Percentiles rank a stretch among this genome's conserved stretches.
Conservation (phyloP, 2,113 vertebrate species). For the Cyprinus carpio region DNA sequence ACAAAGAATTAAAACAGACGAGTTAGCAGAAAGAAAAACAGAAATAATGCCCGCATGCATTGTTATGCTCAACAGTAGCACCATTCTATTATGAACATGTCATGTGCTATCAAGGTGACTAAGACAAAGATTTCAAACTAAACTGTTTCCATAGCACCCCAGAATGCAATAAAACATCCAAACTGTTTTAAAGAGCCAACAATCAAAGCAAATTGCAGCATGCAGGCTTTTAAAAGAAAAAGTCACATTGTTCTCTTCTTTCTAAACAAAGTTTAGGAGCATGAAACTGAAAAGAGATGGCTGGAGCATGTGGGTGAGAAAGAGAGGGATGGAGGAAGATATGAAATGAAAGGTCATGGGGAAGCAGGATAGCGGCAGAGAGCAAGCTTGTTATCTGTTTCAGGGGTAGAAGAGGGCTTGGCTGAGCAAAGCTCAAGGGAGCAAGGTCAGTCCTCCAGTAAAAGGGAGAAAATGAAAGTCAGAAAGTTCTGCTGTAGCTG, state of each 20-base stretch:
- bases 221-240: not conserved
- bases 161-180: conserved; percentile 6
- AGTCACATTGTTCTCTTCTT: not conserved
- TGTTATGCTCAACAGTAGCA: not conserved
- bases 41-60: not conserved
- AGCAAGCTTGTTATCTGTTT: conserved; percentile 38
- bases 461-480: conserved; percentile 37
- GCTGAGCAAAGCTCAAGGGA: conserved; percentile 32
- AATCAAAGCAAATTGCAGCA: conserved; percentile 13
- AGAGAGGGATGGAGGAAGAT: conserved; percentile 18
- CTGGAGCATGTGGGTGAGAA: not conserved
- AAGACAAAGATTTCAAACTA: conserved; percentile 4
- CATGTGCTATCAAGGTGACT: not conserved
- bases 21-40: not conserved
- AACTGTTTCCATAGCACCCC: not conserved
- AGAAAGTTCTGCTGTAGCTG: conserved; percentile 28
- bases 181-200: not conserved
- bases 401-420: conserved; percentile 31
- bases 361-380: conserved; percentile 31
- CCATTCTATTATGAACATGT: not conserved
- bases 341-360: conserved; percentile 16
- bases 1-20: not conserved
- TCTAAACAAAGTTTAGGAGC: conserved; percentile 19
- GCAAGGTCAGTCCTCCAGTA: conserved; percentile 31
- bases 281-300: conserved; percentile 22